Evolutionary conservation across 2,888 invertebrate genomes (phyloP).

Genomic region (Drosophila falleni): DNA sequence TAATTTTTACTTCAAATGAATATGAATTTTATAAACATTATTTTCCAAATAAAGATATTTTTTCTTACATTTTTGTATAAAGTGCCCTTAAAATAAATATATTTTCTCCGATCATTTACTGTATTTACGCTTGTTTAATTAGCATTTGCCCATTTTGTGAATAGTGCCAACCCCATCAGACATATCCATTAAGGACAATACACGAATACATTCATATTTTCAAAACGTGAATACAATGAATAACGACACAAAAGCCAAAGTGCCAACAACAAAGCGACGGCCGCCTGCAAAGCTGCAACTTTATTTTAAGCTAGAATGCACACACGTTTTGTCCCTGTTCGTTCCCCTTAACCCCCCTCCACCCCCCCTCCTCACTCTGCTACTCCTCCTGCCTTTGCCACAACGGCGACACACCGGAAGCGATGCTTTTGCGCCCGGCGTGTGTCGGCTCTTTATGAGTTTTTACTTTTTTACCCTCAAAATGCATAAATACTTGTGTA

Average conservation of each 20-base stretch:
- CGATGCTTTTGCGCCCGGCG: conserved; percentile 76
- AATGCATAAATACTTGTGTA: conserved; percentile 70
- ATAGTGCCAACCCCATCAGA: conserved; percentile 47
- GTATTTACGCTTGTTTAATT: conserved; percentile 53
- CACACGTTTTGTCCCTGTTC: conserved; percentile 60
- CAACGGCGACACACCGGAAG: conserved; percentile 75
- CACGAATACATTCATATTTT: conserved; percentile 49
- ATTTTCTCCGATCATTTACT: neutral
- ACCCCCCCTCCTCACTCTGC: no score
- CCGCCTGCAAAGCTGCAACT: conserved; percentile 68
- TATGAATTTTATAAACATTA: neutral
- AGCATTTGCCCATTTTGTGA: conserved; percentile 62
- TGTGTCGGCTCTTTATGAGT: conserved; percentile 69
- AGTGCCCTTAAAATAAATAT: no score
- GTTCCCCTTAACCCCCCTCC: neutral
- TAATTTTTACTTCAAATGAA: neutral
- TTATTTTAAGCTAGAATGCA: conserved; percentile 81
- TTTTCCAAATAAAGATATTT: no score
- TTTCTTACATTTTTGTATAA: no score
- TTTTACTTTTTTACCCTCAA: conserved; percentile 71
- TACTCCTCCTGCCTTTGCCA: neutral
- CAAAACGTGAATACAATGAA: conserved; percentile 74
- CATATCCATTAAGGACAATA: conserved; percentile 68
- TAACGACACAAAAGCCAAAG: conserved; percentile 78
- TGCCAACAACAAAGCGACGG: conserved; percentile 54